Evolutionary conservation across 2,888 invertebrate genomes (phyloP).

Genomic region (Drosophila mimetica): DNA sequence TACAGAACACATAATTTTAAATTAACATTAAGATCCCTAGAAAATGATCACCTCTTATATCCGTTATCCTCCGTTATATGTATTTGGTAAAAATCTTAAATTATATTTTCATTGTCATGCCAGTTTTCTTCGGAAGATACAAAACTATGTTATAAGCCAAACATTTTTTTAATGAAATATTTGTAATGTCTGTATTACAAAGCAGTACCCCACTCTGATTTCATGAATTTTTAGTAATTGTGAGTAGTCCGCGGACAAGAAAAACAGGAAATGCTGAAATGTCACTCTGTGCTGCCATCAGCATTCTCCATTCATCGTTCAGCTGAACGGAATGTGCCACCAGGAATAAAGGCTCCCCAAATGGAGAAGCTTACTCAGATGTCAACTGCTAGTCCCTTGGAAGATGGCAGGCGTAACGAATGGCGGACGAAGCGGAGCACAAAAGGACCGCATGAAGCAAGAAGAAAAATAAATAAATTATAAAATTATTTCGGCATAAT

Average conservation of each 20-base stretch:
- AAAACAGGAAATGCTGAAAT: slow-evolving; percentile 66
- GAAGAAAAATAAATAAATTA: slow-evolving; percentile 81
- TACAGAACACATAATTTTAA: no score
- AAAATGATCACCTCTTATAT: no score
- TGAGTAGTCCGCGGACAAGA: slow-evolving; percentile 15
- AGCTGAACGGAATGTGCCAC: slow-evolving; percentile 7
- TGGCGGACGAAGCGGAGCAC: slow-evolving; percentile 19
- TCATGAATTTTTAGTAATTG: slow-evolving; percentile 19
- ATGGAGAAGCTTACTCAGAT: slow-evolving; percentile 48
- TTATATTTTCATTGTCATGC: no score
- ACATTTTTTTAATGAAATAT: neutral
- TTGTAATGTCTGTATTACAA: neutral
- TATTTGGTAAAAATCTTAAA: no score
- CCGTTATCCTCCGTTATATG: no score
- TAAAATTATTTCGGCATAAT: slow-evolving; percentile 84
- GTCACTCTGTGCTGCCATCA: slow-evolving; percentile 67
- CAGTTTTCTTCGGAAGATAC: no score
- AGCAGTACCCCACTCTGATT: neutral
- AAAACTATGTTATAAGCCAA: no score
- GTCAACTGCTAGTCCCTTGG: slow-evolving; percentile 45
- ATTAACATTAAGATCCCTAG: no score
- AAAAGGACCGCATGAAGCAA: slow-evolving; percentile 50
- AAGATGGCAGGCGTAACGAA: slow-evolving; percentile 68
- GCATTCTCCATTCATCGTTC: slow-evolving; percentile 36
- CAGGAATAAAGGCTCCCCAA: slow-evolving; percentile 33